Evolutionary conservation across 2,888 invertebrate genomes (phyloP).

Genomic region (Polydrusus tereticollis): DNA sequence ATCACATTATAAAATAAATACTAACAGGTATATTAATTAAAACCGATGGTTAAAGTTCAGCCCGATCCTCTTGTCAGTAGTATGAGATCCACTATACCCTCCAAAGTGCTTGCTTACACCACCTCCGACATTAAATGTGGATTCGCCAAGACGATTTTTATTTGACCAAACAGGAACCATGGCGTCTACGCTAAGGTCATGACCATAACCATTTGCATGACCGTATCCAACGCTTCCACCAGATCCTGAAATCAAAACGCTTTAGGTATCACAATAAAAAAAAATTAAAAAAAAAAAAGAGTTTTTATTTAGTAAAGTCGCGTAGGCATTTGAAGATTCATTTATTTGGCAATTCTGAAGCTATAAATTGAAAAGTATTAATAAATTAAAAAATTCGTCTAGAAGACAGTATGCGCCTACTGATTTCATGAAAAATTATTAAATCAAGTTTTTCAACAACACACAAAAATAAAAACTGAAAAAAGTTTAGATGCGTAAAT

Average conservation of each 20-base stretch:
- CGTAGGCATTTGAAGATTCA: constrained; percentile 38
- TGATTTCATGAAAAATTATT: no score
- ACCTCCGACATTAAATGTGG: constrained; percentile 31
- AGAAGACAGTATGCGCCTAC: no score
- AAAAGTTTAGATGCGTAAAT: no score
- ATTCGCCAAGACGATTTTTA: constrained; percentile 34
- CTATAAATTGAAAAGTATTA: no score
- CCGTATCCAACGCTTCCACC: constrained; percentile 34
- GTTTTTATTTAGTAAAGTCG: constrained; percentile 30
- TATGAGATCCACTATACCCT: constrained; percentile 25
- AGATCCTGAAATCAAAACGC: constrained; percentile 30
- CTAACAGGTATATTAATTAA: background rate
- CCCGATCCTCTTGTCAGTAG: background rate
- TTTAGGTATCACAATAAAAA: no score
- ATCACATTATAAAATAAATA: background rate
- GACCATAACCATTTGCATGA: constrained; percentile 37
- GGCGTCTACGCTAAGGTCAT: constrained; percentile 31
- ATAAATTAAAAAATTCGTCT: no score
- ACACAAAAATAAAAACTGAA: no score
- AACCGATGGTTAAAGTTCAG: background rate
- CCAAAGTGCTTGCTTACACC: constrained; percentile 24
- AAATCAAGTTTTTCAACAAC: no score
- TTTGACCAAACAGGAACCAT: constrained; percentile 39
- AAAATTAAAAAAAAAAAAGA: background rate
- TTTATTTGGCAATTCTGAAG: no score